Percentiles rank a stretch among this genome's conserved stretches.
Evolutionary conservation across 2,888 invertebrate genomes (phyloP).

Genomic region (Oscheius sp.): DNA sequence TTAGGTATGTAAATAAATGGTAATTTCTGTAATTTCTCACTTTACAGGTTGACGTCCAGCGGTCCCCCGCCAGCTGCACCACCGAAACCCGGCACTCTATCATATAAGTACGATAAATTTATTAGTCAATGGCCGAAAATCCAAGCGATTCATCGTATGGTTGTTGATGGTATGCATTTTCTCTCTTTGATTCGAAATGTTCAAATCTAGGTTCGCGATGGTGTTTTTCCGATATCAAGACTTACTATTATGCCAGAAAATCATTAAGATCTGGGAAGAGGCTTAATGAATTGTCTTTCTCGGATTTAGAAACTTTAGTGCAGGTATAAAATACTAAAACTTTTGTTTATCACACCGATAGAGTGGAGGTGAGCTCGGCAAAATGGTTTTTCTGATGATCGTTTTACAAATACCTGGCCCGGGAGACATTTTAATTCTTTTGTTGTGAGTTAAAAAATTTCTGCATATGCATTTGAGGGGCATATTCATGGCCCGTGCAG

Average conservation of each 20-base stretch:
- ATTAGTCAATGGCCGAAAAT: slow-evolving; percentile 57
- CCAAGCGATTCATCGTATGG: slow-evolving; percentile 57
- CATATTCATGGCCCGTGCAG: too few species aligned
- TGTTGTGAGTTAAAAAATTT: slow-evolving; percentile 49
- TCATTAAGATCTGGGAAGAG: slow-evolving; percentile 46
- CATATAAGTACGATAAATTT: slow-evolving; percentile 54
- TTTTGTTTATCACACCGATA: slow-evolving; percentile 27
- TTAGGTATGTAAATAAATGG: not conserved
- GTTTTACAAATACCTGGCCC: slow-evolving; percentile 64
- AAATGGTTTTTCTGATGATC: slow-evolving; percentile 56
- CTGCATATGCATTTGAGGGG: not conserved
- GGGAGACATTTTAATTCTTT: slow-evolving; percentile 54
- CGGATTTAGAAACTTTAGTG: slow-evolving; percentile 76
- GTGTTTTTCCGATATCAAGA: slow-evolving; percentile 67
- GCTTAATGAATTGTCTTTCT: slow-evolving; percentile 74
- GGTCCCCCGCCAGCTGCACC: slow-evolving; percentile 52
- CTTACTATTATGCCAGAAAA: slow-evolving; percentile 51
- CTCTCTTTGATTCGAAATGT: not conserved
- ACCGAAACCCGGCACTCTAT: slow-evolving; percentile 49
- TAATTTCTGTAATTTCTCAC: not conserved
- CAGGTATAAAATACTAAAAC: slow-evolving; percentile 74
- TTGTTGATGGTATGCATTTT: slow-evolving; percentile 54
- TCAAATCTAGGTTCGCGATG: slow-evolving; percentile 59
- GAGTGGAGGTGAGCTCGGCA: slow-evolving; percentile 58
- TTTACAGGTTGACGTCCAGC: slow-evolving; percentile 47